A percentile compares a stretch with the other conserved stretches of the same genome.
Evolutionary conservation across 2,797 vertebrate genomes (phyloP).

Genomic region (Sternotherus odoratus): DNA sequence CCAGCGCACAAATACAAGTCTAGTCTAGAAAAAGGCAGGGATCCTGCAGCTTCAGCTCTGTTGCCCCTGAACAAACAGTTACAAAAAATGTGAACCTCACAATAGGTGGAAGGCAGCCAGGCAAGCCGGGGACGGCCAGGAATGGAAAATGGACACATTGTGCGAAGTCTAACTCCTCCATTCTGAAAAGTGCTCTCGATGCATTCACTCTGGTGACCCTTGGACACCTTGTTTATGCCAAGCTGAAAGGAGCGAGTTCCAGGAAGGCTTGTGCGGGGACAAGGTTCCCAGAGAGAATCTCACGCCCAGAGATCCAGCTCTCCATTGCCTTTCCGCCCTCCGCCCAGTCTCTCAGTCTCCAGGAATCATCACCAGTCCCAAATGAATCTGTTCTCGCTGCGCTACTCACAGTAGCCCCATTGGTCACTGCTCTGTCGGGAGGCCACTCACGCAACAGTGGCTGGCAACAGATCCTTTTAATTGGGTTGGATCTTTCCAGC

Average conservation of each 20-base stretch:
- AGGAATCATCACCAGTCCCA: neutral
- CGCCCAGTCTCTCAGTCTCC: neutral
- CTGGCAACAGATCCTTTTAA: neutral
- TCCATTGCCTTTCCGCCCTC: too few species aligned
- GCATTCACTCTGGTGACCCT: neutral
- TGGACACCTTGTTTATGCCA: neutral
- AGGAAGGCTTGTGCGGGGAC: neutral
- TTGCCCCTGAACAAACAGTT: neutral
- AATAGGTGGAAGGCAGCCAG: neutral
- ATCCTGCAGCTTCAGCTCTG: neutral
- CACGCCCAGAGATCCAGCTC: neutral
- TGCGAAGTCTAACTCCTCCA: neutral
- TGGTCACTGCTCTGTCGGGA: neutral
- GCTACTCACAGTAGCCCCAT: neutral
- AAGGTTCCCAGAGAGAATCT: neutral
- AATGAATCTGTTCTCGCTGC: neutral
- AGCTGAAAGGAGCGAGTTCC: neutral
- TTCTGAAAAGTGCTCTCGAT: neutral
- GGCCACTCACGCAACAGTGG: neutral
- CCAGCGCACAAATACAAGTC: too few species aligned
- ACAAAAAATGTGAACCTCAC: neutral
- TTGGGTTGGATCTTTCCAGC: neutral
- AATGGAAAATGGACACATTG: neutral
- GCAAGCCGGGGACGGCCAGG: neutral
- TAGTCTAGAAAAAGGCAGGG: too few species aligned